Evolutionary conservation across 2,888 invertebrate species (phyloP), one percentile per base, ranked within the genome.

Genomic region (Lasioglossum lativentre): DNA sequence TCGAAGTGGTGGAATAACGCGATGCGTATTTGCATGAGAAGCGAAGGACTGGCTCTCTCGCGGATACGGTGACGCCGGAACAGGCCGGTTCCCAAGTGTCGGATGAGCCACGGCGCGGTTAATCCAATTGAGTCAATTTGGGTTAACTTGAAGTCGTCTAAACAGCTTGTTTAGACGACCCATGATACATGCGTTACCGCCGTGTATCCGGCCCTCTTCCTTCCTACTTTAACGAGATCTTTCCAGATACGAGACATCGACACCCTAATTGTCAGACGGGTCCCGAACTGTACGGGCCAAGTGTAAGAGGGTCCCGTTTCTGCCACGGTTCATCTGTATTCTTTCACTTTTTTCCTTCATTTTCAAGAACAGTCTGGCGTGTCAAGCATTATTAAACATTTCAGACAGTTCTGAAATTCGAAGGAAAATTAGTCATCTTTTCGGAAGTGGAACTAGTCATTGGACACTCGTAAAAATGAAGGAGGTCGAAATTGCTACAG

Each of bases 101-200:
- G 94, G 93, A 92, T 93, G 93, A 93, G 90, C 93, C 93, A 91
- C 93, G 93, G 92, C 93, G 93, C 93, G 93, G 93, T 95, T 95
- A 95, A 95, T 95, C 93, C 93, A 95, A 95, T 95, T 95, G 94
- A 93, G 93, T 93, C 94, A 95, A 95, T 95, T 95, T 92, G 91
- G 94, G 95, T 95, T 95, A 95, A 94, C 95, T 95, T 94, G 93
- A 95, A 95, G 95, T 95, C 94, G 94, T 94, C 95, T 94, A 95
- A 95, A 95, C 95, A 94, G 94, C 93, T 94, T 93, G 94, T 95
- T 95, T 94, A 95, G 94, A 91, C 91, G 92, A 92, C 91, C 90
- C 92, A 90, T 93, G 92, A 93, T 92, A 93, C 91, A 93, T 93
- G 92, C 87, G 87, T 92, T 91, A 92, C 91, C 87, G 88, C 86